Percentiles rank a stretch among this genome's conserved stretches.
Conservation (phyloP, 2,888 invertebrate species). For the Dendrolimus pini region DNA sequence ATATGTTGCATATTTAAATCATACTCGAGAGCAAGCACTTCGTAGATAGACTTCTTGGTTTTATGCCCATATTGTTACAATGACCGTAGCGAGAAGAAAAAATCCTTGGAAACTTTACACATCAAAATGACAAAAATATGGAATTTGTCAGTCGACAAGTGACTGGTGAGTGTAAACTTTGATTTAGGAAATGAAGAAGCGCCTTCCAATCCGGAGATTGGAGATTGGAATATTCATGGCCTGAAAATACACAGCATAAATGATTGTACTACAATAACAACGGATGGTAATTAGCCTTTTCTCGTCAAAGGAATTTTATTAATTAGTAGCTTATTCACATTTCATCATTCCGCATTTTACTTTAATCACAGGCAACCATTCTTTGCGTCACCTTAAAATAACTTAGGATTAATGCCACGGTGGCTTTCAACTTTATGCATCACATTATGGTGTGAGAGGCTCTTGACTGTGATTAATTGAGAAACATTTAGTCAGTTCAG, state of each 20-base stretch:
- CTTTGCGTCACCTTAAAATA: neutral
- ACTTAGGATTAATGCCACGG: neutral
- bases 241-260: neutral
- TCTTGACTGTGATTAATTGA: neutral
- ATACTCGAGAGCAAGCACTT: no score
- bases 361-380: neutral
- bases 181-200: no score
- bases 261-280: neutral
- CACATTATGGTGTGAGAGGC: neutral
- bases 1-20: no score
- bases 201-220: no score
- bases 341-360: neutral
- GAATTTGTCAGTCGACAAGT: no score
- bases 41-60: no score
- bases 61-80: no score
- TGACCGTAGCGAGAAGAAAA: no score
- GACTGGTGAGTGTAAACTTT: no score
- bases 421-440: neutral
- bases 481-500: neutral
- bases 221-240: no score
- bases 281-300: neutral
- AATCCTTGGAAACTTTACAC: no score
- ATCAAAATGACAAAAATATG: no score
- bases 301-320: neutral
- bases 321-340: neutral